phyloP scores from a whole-genome alignment of 2,113 vertebrate species.

The Mirza zaza region DNA sequence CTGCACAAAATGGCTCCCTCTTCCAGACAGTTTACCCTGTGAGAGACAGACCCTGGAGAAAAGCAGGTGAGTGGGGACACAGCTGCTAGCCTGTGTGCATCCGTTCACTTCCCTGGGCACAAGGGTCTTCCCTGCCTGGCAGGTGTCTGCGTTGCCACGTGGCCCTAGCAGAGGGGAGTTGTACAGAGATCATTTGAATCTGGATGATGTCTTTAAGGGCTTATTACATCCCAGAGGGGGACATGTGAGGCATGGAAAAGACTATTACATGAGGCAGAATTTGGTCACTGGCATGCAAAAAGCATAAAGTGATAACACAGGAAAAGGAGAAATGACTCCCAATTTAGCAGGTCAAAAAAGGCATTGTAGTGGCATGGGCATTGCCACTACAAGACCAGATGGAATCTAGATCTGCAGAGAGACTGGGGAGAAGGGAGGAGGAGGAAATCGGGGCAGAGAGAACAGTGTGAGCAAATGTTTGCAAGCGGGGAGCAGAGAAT shows the following conservation, averaged over 20 bases:
- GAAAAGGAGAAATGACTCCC: not conserved
- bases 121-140: not conserved
- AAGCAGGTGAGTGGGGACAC: not conserved
- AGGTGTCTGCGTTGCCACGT: not conserved
- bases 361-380: not conserved
- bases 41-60: not conserved
- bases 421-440: not conserved
- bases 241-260: not conserved
- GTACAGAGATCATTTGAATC: not conserved
- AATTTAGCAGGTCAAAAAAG: not conserved
- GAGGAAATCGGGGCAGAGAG: not conserved
- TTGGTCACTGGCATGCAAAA: not conserved
- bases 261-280: not conserved
- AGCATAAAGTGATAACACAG: not conserved
- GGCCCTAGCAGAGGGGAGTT: not conserved
- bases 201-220: not conserved
- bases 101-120: not conserved
- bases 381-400: not conserved
- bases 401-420: not conserved
- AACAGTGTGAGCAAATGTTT: not conserved
- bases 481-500: not conserved
- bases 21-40: not conserved
- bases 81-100: rapidly evolving
- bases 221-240: not conserved
- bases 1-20: not conserved